phyloP scores from a whole-genome alignment of 2,888 invertebrate genomes.

The Chrysolina oricalcia region DNA sequence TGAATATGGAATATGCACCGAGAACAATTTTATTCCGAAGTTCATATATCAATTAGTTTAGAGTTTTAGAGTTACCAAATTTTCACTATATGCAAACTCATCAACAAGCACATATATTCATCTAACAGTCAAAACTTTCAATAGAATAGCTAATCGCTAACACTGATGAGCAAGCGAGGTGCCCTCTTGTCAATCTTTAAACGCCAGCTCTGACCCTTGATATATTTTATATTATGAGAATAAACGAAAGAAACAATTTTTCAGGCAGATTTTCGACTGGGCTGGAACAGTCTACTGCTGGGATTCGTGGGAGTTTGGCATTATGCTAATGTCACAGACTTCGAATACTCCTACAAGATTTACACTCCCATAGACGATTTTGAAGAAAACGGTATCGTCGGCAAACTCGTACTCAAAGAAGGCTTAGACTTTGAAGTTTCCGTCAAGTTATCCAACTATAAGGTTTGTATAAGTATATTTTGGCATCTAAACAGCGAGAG shows the following conservation, averaged over 20 bases:
- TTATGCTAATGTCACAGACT: slow-evolving; percentile 79
- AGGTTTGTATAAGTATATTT: slow-evolving; percentile 69
- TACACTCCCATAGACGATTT: slow-evolving; percentile 86
- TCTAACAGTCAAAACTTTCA: too few species aligned
- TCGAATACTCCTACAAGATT: slow-evolving; percentile 85
- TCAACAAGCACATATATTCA: too few species aligned
- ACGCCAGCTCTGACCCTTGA: background rate
- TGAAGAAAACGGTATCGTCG: slow-evolving; percentile 84
- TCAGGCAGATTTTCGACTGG: slow-evolving; percentile 83
- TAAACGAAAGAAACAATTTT: slow-evolving; percentile 50
- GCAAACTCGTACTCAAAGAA: slow-evolving; percentile 79
- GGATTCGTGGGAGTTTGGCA: slow-evolving; percentile 88
- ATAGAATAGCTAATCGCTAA: too few species aligned
- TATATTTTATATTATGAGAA: slow-evolving; percentile 20
- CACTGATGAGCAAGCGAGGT: background rate
- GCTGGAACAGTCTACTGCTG: slow-evolving; percentile 83
- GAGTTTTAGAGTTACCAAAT: too few species aligned
- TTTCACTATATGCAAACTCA: too few species aligned
- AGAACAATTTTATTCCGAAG: too few species aligned
- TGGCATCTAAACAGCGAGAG: slow-evolving; percentile 55
- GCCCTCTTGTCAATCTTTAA: background rate
- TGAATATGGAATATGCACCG: too few species aligned
- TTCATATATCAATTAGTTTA: too few species aligned
- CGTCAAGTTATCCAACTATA: slow-evolving; percentile 80
- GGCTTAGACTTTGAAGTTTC: slow-evolving; percentile 83